phyloP scores from a whole-genome alignment of 2,113 vertebrate species.

The Nerophis lumbriciformis region DNA sequence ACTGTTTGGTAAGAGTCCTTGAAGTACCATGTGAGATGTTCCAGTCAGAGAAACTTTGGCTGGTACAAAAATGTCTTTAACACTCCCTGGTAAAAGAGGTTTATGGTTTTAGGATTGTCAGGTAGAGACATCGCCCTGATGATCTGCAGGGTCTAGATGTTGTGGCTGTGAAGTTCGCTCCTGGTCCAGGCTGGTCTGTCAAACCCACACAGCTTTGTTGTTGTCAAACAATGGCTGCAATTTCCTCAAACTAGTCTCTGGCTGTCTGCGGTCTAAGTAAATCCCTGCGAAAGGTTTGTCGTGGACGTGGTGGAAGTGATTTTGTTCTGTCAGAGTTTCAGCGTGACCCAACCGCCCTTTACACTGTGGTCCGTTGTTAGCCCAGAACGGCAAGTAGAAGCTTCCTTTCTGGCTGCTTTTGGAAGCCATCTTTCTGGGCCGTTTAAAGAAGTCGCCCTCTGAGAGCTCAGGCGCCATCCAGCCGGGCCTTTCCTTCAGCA shows the following conservation, averaged over 20 bases:
- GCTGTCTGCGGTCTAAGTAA: constrained; percentile 58
- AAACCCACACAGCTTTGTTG: constrained; percentile 95
- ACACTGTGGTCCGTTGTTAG: constrained; percentile 61
- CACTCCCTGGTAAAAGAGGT: constrained; percentile 22
- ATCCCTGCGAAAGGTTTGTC: constrained; percentile 61
- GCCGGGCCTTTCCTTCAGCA: constrained; percentile 89
- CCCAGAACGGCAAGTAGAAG: constrained; percentile 80
- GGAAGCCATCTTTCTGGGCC: constrained; percentile 75
- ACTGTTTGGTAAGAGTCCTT: neutral
- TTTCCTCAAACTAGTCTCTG: constrained; percentile 57
- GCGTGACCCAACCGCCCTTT: constrained; percentile 65
- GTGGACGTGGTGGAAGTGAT: constrained; percentile 42
- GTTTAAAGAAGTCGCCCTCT: constrained; percentile 75
- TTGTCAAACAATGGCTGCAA: constrained; percentile 83
- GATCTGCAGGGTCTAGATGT: constrained; percentile 25
- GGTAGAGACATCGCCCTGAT: constrained; percentile 45
- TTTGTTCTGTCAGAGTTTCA: constrained; percentile 32
- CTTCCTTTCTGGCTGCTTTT: constrained; percentile 74
- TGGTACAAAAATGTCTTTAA: constrained; percentile 31
- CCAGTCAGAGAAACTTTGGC: constrained; percentile 17
- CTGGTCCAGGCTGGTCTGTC: constrained; percentile 54
- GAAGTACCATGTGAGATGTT: constrained; percentile 37
- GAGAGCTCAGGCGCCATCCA: constrained; percentile 76
- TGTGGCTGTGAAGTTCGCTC: constrained; percentile 34
- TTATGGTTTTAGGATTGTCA: constrained; percentile 51